phyloP scores from a whole-genome alignment of 1,140 invertebrate genomes.

The Whitmania pigra region DNA sequence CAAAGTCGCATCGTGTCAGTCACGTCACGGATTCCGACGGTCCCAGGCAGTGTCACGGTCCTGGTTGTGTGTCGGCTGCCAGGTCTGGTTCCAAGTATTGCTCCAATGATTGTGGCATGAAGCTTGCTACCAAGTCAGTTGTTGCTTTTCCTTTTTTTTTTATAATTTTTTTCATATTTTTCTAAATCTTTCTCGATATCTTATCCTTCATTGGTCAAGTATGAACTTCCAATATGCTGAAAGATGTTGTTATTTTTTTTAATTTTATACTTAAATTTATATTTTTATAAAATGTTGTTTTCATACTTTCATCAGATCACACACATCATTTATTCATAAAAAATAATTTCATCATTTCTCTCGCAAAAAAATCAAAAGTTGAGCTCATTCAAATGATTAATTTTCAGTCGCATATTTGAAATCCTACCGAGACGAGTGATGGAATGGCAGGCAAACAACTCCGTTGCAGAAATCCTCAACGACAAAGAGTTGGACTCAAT shows the following conservation, averaged over 20 bases:
- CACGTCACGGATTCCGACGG: conserved; percentile 25
- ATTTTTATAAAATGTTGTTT: too few species aligned
- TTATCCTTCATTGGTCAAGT: too few species aligned
- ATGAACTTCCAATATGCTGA: too few species aligned
- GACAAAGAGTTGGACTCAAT: conserved; percentile 67
- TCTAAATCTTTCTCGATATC: too few species aligned
- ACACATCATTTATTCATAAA: too few species aligned
- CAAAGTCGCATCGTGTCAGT: neutral
- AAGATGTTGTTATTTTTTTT: too few species aligned
- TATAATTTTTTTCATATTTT: too few species aligned
- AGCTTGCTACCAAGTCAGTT: conserved; percentile 58
- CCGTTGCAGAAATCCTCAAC: conserved; percentile 73
- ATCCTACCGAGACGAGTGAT: conserved; percentile 80
- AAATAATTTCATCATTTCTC: too few species aligned
- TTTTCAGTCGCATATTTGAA: conserved; percentile 46
- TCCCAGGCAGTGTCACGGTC: conserved; percentile 71
- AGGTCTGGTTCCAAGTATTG: conserved; percentile 80
- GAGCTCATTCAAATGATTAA: neutral
- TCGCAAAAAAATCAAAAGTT: too few species aligned
- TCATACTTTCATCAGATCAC: too few species aligned
- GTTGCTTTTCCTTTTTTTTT: too few species aligned
- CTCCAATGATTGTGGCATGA: conserved; percentile 78
- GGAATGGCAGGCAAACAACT: conserved; percentile 81
- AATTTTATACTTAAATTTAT: too few species aligned
- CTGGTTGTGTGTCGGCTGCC: conserved; percentile 65